Base-by-base conservation (phyloP, 2,888 invertebrate species). In the Alloplasta piceator region DNA sequence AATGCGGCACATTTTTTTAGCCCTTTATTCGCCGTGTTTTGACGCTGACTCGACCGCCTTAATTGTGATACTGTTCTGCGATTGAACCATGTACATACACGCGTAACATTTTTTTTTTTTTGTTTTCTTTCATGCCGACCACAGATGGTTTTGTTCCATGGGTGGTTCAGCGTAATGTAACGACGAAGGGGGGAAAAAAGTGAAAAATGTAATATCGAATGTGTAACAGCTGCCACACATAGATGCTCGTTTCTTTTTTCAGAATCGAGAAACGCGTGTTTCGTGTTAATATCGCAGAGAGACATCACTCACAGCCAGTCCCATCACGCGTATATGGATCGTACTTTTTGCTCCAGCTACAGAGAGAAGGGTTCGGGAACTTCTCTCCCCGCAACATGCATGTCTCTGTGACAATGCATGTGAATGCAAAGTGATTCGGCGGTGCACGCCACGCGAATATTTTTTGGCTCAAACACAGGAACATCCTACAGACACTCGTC, bases 361-460 rank as follows among this genome's bases (percentile, higher is more conserved):
- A 55, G 55, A 43, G 50, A 26, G 26, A 26, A 26, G 26, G 26
- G 26, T 26, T 26, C 26, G 26, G 26, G 26, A 26, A 26, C 26
- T 26, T 26, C 3, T 26, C 26, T 3, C 26, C 26, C 1, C 26
- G 3, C 1, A 26, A 26, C 26, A 6, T 55, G 50, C 70, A 39
- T 56, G 66, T 10, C 50, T 50, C 12, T 48, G 38, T 48, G 61
- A 50, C 14, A 3, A 14, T 64, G 46, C 12, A 75, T 55, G 75
- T 39, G 75, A 71, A 75, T 80, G 80, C 75, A 80, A 80, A 80
- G 79, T 61, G 55, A 39, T 52, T 63, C 48, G 38, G 60, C 58
- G 12, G 48, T n/a, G 64, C 73, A 78, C 63, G 70, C 43, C 46
- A 36, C 14, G 46, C 76, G 56, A 39, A 76, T 76, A 70, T 76